These are phyloP conservation scores for Macroglossus sobrinus DNA, from an alignment of 2,113 vertebrate species.

Conservation along the genomic window DNA sequence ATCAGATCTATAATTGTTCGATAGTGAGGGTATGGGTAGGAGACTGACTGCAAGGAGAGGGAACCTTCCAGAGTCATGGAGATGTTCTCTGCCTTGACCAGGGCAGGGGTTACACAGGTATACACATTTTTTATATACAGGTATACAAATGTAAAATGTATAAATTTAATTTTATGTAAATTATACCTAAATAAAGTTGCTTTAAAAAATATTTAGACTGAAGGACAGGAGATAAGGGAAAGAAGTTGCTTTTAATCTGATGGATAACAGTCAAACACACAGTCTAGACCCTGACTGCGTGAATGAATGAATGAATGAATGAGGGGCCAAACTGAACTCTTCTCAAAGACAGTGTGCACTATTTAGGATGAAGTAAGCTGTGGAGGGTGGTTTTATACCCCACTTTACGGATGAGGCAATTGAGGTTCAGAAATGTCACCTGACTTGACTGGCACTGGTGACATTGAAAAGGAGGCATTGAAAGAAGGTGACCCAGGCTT, in stretches of 20 bases:
- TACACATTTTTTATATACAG: background rate
- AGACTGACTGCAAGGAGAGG: background rate
- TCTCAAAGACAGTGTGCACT: background rate
- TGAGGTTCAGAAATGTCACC: background rate
- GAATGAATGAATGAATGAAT: background rate
- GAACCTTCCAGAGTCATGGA: background rate
- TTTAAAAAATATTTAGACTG: background rate
- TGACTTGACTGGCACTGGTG: background rate
- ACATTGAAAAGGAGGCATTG: background rate
- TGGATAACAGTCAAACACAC: background rate
- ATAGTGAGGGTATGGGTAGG: background rate
- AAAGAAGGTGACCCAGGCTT: background rate
- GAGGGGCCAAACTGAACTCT: background rate
- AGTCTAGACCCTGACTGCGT: too few relatives aligned
- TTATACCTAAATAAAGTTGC: background rate
- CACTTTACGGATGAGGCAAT: background rate
- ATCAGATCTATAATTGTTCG: background rate
- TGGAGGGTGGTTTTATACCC: background rate
- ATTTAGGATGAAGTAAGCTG: background rate
- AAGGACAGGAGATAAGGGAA: background rate
- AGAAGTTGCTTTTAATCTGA: background rate
- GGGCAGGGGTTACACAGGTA: fast-evolving
- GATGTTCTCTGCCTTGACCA: background rate
- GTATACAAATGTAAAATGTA: background rate
- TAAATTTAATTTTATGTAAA: background rate